Evolutionary conservation across 2,113 vertebrate species (phyloP), one percentile per base, ranked within the genome.

Genomic region (Lycaon pictus): DNA sequence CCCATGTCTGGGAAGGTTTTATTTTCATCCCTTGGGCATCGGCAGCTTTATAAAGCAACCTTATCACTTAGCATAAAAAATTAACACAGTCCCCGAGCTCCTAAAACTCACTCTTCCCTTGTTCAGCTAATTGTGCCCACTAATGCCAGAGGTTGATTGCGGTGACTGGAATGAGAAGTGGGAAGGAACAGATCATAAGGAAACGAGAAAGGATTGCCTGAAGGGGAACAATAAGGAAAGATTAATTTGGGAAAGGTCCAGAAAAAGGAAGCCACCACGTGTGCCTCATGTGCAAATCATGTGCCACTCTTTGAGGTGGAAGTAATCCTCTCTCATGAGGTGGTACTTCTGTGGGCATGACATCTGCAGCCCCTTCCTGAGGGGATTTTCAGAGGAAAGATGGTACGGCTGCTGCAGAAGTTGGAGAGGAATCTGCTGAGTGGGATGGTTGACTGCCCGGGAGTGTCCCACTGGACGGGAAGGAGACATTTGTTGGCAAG

Each of bases 151-250:
- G 29, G 76, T n/a, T 90, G 80, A 84, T 37, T 84, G 25, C 56
- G 48, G 83, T 37, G 79, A 87, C 92, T 96, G 89, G 89, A 55
- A 93, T 11, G 79, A 96, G 93, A 95, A 88, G 85, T 67, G 48
- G 93, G 88, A 83, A 96, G 90, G 67, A 88, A 93, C 29, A 92
- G 60, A 29, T 65, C 55, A 43, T 37, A 71, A 95, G 91, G 96
- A 96, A 92, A 62, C 88, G 92, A 90, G 91, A 84, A 72, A 69
- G 62, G 72, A 69, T 32, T 22, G 3, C 76, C 62, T 17, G 10
- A 35, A 90, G 72, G 88, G 60, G 4, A 94, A 97, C 37, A 91
- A 92, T 63, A 56, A 91, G 97, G 89, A 95, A 96, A 91, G 55
- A 55, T 74, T 94, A 86, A 90, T 86, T 93, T 86, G 82, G 86